Percentiles rank a stretch among this genome's conserved stretches.
Conservation (phyloP, 2,888 invertebrate genomes). For the Ophion slaviceki region DNA sequence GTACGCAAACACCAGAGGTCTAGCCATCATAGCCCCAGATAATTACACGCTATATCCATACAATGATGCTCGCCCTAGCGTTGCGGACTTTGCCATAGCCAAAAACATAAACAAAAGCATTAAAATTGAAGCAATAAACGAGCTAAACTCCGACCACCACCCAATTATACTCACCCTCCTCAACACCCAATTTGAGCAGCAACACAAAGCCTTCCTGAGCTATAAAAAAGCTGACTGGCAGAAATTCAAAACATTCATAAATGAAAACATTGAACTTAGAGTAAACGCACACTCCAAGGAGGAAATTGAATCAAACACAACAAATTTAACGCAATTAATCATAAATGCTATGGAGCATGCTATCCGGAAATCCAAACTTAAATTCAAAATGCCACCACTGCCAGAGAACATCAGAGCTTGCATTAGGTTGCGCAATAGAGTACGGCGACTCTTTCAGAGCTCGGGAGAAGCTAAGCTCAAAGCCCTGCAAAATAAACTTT, state of each 20-base stretch:
- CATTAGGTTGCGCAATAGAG: background rate
- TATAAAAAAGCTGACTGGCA: slow-evolving; percentile 42
- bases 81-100: background rate
- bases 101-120: slow-evolving; percentile 10
- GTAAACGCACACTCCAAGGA: background rate
- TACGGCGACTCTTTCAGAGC: background rate
- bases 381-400: background rate
- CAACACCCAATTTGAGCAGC: background rate
- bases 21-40: slow-evolving; percentile 11
- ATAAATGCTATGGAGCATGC: background rate
- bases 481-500: background rate
- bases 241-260: background rate
- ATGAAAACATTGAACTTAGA: background rate
- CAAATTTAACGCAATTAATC: background rate
- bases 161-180: background rate
- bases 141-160: slow-evolving; percentile 23
- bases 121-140: slow-evolving; percentile 23
- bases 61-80: slow-evolving; percentile 4
- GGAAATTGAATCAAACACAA: background rate
- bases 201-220: background rate
- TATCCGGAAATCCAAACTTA: background rate
- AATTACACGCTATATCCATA: slow-evolving; percentile 17
- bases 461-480: background rate
- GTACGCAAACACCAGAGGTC: background rate
- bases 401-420: background rate